Conservation (phyloP, 2,113 vertebrate genomes). For the Hiodon tergisus region DNA sequence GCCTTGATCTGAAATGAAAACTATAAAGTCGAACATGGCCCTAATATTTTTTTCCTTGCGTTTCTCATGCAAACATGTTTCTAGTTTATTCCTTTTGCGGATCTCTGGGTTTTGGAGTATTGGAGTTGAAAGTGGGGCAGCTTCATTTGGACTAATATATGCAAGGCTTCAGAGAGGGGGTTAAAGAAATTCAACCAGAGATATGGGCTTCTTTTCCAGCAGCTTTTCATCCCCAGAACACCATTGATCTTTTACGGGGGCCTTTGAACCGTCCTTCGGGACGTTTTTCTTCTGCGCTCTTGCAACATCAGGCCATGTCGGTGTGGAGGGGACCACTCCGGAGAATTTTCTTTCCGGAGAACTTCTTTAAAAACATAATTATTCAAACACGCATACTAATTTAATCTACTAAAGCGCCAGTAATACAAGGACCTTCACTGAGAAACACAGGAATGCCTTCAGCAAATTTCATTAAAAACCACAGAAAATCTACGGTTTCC, state of each 20-base stretch:
- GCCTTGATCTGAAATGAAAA: not conserved
- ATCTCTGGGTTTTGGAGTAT: not conserved
- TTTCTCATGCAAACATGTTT: not conserved
- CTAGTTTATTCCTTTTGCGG: not conserved
- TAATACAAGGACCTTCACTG: no score
- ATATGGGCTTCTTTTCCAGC: no score
- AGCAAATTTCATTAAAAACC: not conserved
- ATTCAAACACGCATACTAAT: not conserved
- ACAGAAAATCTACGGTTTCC: not conserved
- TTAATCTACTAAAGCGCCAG: not conserved
- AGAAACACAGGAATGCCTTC: no score
- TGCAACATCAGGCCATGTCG: not conserved
- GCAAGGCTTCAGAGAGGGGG: slow-evolving; percentile 5
- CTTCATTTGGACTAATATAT: not conserved
- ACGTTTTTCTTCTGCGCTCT: no score
- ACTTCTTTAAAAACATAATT: not conserved
- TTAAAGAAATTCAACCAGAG: not conserved
- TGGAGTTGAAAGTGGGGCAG: slow-evolving; percentile 1
- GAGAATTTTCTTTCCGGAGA: not conserved
- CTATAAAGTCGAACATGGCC: not conserved
- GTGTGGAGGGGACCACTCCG: not conserved
- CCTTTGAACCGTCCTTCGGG: not conserved
- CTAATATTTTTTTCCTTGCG: not conserved
- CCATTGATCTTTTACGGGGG: not conserved
- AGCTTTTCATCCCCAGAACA: not conserved